phyloP scores from a whole-genome alignment of 1,140 invertebrate species.

The Ridgeia piscesae region DNA sequence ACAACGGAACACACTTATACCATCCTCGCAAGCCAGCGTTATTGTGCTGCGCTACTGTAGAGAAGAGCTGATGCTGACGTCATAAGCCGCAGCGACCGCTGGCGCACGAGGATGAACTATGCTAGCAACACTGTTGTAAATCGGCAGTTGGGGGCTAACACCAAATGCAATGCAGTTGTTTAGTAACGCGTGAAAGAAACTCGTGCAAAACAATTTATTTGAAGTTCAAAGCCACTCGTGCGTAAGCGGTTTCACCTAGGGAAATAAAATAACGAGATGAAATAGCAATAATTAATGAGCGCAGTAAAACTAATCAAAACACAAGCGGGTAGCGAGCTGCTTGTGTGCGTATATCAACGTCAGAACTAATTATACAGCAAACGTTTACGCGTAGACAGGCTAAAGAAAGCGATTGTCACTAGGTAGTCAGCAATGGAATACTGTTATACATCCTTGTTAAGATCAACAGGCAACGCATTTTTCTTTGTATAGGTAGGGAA shows the following conservation, averaged over 20 bases:
- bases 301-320: not conserved
- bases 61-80: too few species aligned
- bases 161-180: not conserved
- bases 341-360: not conserved
- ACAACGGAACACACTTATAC: not conserved
- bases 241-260: not conserved
- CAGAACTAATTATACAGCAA: too few species aligned
- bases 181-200: not conserved
- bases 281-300: constrained; percentile 9
- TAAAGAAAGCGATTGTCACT: too few species aligned
- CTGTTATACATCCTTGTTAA: too few species aligned
- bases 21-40: too few species aligned
- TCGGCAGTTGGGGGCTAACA: not conserved
- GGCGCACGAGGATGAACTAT: too few species aligned
- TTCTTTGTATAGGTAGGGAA: not conserved
- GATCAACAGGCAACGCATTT: not conserved
- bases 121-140: not conserved
- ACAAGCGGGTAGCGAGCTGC: not conserved
- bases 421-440: too few species aligned
- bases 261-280: constrained; percentile 3
- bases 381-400: too few species aligned
- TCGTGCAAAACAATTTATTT: not conserved
- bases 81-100: too few species aligned
- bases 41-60: too few species aligned
- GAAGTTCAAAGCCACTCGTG: not conserved